These are phyloP conservation scores for Serrognathus titanus DNA, from an alignment of 2,888 invertebrate genomes.

Conservation along the genomic window DNA sequence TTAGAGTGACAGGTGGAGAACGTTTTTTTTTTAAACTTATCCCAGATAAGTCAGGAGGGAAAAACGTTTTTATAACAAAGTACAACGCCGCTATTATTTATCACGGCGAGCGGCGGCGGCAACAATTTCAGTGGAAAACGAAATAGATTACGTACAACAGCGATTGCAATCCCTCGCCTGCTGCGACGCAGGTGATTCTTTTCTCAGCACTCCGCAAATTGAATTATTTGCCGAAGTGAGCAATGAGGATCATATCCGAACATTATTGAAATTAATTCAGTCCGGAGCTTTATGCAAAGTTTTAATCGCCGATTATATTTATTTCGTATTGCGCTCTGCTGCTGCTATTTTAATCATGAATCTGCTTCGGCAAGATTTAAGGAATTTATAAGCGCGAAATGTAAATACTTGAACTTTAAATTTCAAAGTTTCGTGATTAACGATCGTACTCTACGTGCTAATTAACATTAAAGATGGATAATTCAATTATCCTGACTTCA, in stretches of 20 bases:
- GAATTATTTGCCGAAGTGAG: slow-evolving; percentile 2
- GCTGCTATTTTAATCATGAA: too few species aligned
- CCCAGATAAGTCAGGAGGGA: slow-evolving; percentile 1
- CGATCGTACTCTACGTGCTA: too few species aligned
- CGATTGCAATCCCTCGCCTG: neutral
- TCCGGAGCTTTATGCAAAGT: neutral
- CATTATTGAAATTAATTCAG: slow-evolving; percentile 1
- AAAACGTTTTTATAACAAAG: neutral
- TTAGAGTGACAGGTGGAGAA: too few species aligned
- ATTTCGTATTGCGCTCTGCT: too few species aligned
- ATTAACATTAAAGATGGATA: too few species aligned
- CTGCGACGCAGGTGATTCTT: slow-evolving; percentile 2
- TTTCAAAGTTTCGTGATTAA: too few species aligned
- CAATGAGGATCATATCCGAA: neutral
- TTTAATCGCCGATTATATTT: neutral
- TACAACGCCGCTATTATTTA: neutral
- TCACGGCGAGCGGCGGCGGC: neutral
- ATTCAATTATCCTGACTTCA: too few species aligned
- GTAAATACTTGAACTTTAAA: too few species aligned
- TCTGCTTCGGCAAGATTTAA: too few species aligned
- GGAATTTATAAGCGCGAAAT: too few species aligned
- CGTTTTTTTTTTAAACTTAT: neutral
- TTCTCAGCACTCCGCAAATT: slow-evolving; percentile 2
- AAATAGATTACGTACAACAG: neutral
- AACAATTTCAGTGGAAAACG: slow-evolving; percentile 2